Conservation (phyloP, 2,113 vertebrate genomes). For the Gobiocypris rarus region DNA sequence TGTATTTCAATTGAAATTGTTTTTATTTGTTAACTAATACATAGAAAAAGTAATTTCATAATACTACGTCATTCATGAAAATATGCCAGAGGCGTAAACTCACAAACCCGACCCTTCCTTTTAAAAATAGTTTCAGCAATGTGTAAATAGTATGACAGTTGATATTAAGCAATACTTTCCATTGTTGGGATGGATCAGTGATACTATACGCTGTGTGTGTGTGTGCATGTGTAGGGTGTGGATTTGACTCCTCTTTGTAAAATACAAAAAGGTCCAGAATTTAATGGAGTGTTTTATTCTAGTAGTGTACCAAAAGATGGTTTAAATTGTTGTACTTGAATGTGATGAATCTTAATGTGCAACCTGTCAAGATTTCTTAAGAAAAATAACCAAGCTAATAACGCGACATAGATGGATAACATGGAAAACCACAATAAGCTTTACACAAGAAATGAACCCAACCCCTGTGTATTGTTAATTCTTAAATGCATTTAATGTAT, state of each 20-base stretch:
- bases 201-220: background rate
- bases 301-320: background rate
- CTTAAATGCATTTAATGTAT: background rate
- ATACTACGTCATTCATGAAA: background rate
- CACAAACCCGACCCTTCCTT: background rate
- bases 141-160: background rate
- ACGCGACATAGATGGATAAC: background rate
- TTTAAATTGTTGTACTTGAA: background rate
- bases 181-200: background rate
- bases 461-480: background rate
- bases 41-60: background rate
- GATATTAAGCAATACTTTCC: background rate
- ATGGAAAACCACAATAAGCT: background rate
- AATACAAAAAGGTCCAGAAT: background rate
- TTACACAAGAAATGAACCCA: background rate
- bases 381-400: background rate
- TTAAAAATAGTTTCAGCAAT: slow-evolving; percentile 12
- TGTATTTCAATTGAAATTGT: background rate
- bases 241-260: slow-evolving; percentile 5
- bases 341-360: background rate
- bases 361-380: background rate
- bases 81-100: background rate
- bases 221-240: background rate
- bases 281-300: background rate
- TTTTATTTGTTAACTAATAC: background rate